Conservation (phyloP, 2,797 vertebrate genomes). For the Galaxias olidus region DNA sequence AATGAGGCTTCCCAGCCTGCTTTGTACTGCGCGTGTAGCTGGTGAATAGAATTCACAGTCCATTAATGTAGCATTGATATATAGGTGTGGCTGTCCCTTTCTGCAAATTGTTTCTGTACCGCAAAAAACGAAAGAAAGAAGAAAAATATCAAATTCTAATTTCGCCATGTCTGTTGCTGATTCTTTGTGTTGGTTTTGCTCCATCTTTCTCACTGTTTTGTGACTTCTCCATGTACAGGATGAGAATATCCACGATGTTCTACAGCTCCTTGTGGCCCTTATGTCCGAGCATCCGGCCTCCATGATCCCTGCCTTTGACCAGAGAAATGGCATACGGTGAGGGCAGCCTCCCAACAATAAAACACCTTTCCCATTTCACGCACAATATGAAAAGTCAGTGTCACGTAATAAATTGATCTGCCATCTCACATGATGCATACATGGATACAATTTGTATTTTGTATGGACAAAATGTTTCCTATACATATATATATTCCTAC, state of each 20-base stretch:
- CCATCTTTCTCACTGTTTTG: conserved; percentile 3
- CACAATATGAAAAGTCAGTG: conserved; percentile 46
- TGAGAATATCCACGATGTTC: conserved; percentile 95
- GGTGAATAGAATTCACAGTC: neutral
- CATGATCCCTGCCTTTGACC: conserved; percentile 96
- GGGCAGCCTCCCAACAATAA: conserved; percentile 28
- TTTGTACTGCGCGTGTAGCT: neutral
- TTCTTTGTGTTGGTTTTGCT: conserved; percentile 1
- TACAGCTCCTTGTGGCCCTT: conserved; percentile 94
- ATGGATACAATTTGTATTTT: conserved; percentile 57
- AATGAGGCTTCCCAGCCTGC: conserved; percentile 18
- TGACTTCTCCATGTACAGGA: conserved; percentile 74
- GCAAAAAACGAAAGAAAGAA: too few relatives aligned
- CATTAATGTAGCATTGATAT: neutral
- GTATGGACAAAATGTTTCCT: neutral
- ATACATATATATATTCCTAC: neutral
- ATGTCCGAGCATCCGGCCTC: conserved; percentile 95
- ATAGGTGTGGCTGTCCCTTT: neutral
- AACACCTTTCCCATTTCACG: neutral
- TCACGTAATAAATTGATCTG: conserved; percentile 39
- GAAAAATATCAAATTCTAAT: neutral
- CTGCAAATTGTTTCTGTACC: too few relatives aligned
- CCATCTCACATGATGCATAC: conserved; percentile 17
- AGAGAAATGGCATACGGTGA: conserved; percentile 94
- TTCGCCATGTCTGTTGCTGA: neutral